A percentile compares a stretch with the other conserved stretches of the same genome.
phyloP scores from a whole-genome alignment of 2,113 vertebrate species.

The Geococcyx californianus region DNA sequence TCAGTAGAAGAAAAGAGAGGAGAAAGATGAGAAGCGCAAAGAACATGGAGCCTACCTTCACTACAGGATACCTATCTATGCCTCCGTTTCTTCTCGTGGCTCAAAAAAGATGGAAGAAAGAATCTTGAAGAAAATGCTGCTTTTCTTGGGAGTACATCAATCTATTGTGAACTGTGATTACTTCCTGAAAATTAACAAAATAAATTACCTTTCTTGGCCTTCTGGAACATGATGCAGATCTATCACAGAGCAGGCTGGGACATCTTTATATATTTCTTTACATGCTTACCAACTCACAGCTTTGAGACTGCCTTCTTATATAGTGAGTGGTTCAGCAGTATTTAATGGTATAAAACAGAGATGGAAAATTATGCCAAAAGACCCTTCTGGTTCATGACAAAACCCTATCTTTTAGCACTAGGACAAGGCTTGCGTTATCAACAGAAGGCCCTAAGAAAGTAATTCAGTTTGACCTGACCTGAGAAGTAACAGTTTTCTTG shows the following conservation, averaged over 20 bases:
- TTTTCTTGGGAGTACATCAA: neutral
- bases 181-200: neutral
- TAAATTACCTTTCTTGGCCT: neutral
- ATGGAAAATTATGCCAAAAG: neutral
- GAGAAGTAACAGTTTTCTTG: neutral
- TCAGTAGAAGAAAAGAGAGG: neutral
- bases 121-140: neutral
- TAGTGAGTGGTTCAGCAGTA: neutral
- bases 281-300: fast-evolving
- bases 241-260: neutral
- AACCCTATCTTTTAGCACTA: neutral
- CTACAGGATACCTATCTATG: neutral
- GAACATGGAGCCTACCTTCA: neutral
- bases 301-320: neutral
- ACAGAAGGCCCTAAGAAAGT: neutral
- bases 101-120: neutral
- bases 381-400: neutral
- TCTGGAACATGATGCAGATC: neutral
- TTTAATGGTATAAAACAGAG: neutral
- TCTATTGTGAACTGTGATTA: neutral
- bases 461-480: neutral
- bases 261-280: neutral
- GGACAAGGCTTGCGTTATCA: neutral
- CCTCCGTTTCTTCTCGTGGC: neutral
- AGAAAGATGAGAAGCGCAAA: neutral